Base-by-base conservation (phyloP, 2,797 vertebrate genomes). In the Falco columbarius region DNA sequence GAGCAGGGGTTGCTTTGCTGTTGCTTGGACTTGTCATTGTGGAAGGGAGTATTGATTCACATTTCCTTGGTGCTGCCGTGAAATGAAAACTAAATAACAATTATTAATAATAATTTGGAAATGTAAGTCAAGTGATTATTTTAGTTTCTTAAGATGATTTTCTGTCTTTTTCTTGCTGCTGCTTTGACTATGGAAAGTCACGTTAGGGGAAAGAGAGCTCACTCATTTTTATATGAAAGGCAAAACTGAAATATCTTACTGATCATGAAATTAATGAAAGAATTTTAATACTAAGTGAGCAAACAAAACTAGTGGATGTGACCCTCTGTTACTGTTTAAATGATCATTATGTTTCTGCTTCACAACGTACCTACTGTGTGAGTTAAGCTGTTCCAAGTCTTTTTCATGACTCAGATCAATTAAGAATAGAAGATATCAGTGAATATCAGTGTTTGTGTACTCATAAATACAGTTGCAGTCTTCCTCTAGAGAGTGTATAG, bases 391-490 rank as follows among this genome's bases (percentile, higher is more conserved):
- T 61, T 93, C 22, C 80, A 81, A 79, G 70, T 65, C 40, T 63
- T 91, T 89, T 94, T 81, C 32, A 61, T 74, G 56, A 89, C 40
- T 90, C 52, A 70, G 51, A 82, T 94, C 55, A 73, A 66, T 88
- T 90, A 84, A 90, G 27, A 49, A 66, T 51, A 65, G 46, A 67
- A 34, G 32, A 14, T 46, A 46, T 79, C 23, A 24, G 36, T 47
- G 56, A 46, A 27, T 59, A 34, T 56, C 32, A 27, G 10, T 74
- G 34, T 61, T 73, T 73, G 24, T 38, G 8, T 86, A 62, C 49
- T 62, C 67, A 47, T 54, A 87, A 81, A 86, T 77, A 81, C 51
- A 92, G 49, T 34, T 83, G 66, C 54, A 52, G 30, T 74, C 29
- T 65, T 7, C 5, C 42, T 95, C 42, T 54, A 59, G 61, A 89